These are phyloP conservation scores for Acropora tenuis DNA, from an alignment of 64 coral and sea anemone species.

Conservation along the genomic window DNA sequence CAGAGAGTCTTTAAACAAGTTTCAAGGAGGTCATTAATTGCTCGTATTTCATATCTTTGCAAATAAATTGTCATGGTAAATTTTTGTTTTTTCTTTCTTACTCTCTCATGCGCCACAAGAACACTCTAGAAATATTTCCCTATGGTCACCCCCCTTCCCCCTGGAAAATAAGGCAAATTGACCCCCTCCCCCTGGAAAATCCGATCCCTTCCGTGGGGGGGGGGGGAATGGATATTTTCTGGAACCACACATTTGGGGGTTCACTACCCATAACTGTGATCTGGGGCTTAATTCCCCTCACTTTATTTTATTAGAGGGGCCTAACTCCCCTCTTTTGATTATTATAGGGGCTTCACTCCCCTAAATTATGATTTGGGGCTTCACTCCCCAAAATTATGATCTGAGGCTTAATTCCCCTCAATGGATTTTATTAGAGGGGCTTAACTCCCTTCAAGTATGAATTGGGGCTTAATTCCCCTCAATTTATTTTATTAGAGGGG, in stretches of 20 bases:
- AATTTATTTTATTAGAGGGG: neutral
- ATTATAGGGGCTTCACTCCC: neutral
- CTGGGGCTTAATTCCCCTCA: neutral
- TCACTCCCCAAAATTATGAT: neutral
- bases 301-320: neutral
- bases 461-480: neutral
- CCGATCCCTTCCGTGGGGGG: too few relatives aligned
- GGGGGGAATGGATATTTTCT: too few relatives aligned
- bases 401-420: too few relatives aligned
- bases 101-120: too few relatives aligned
- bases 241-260: neutral
- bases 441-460: neutral
- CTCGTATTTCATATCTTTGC: too few relatives aligned
- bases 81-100: too few relatives aligned
- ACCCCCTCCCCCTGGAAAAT: too few relatives aligned
- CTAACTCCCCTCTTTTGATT: neutral
- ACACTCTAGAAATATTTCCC: too few relatives aligned
- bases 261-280: neutral
- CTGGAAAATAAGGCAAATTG: too few relatives aligned
- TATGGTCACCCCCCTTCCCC: too few relatives aligned
- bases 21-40: too few relatives aligned
- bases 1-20: neutral
- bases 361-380: neutral
- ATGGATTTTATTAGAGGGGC: neutral
- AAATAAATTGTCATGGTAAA: too few relatives aligned